Evolutionary conservation across 2,113 vertebrate species (phyloP), one percentile per base, ranked within the genome.

Genomic region (Ameiurus melas): DNA sequence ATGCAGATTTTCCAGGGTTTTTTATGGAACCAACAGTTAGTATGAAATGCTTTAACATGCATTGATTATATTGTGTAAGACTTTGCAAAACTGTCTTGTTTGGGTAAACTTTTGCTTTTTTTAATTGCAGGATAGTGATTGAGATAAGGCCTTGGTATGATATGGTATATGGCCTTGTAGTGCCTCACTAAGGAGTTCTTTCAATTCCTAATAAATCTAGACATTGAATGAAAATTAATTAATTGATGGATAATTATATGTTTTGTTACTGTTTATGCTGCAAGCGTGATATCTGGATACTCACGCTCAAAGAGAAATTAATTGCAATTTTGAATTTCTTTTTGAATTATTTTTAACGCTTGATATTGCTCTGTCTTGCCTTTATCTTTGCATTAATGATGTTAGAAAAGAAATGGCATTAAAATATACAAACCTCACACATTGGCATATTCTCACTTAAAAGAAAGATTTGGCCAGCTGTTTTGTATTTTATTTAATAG

Each of bases 401-500:
- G 87, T 90, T 86, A 62, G 30, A 58, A 87, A 84, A 79, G 0
- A 30, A 77, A 66, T 16, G 58, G 30, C 10, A 10, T 83, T 27
- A 36, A 20, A 71, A 85, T 64, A 43, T 27, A n/a, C 6, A 83
- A 47, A 83, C 25, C 55, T 66, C 20, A 77, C 9, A 86, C 58
- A 83, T 86, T 66, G 79, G 70, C 55, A 87, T 84, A 1, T 84
- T 84, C 85, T 53, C 47, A 47, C 85, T 57, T 20, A 80, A 86
- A 84, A 57, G 39, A 55, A 70, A 62, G n/a, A 92, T 90, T 92
- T 91, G 91, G 84, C 89, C 87, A 92, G 53, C 92, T 93, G 91
- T 94, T 94, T 95, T 94, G 92, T 95, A 93, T 89, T 93, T 93
- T 95, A 95, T 96, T 96, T 96, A 96, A 96, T 95, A 95, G 94